These are phyloP conservation scores for Cryptomyrus ogoouensis DNA, from an alignment of 2,113 vertebrate species.

Conservation along the genomic window DNA sequence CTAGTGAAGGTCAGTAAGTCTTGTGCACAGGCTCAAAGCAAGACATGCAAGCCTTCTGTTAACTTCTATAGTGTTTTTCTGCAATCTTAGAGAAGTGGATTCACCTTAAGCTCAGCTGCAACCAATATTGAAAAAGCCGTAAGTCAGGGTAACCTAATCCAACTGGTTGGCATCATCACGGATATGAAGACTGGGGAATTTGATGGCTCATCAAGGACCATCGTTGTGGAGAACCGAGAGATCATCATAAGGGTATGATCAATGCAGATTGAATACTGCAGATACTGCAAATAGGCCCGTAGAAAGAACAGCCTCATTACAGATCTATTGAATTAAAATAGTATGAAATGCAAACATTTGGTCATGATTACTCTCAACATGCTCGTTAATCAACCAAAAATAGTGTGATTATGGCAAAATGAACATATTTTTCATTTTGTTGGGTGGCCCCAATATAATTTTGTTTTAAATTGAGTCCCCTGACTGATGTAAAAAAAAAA, in stretches of 20 bases:
- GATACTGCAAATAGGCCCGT: neutral
- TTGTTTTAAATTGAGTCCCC: neutral
- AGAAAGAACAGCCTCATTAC: neutral
- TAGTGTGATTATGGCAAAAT: neutral
- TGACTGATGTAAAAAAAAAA: neutral
- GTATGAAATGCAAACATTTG: neutral
- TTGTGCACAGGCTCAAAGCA: neutral
- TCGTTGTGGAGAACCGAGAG: neutral
- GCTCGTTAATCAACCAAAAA: neutral
- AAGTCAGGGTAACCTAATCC: neutral
- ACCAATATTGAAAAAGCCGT: conserved; percentile 47
- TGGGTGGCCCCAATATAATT: neutral
- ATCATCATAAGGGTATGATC: neutral
- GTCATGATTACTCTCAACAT: neutral
- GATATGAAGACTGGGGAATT: neutral
- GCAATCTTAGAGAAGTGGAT: conserved; percentile 56
- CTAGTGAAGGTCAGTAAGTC: conserved; percentile 51
- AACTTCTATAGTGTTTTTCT: neutral
- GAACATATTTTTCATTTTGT: neutral
- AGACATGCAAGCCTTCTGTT: neutral
- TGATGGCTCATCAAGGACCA: neutral
- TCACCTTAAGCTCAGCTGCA: conserved; percentile 63
- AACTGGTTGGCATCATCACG: neutral
- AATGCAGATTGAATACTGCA: neutral
- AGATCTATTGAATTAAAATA: neutral